Evolutionary conservation across 1,140 invertebrate species (phyloP).

Genomic region (Prorops nasuta): DNA sequence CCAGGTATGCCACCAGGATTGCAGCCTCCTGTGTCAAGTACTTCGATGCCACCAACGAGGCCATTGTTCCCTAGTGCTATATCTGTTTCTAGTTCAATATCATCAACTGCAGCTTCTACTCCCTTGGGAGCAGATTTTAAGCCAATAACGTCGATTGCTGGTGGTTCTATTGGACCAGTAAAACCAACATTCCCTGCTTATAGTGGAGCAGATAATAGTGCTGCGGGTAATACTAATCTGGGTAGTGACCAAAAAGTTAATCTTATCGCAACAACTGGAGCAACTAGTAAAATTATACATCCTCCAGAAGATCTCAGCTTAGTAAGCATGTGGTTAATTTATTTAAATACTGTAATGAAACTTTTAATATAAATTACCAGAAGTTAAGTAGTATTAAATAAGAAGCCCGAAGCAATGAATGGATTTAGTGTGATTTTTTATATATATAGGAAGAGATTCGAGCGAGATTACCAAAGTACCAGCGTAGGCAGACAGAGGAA

Average conservation of each 20-base stretch:
- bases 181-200: slow-evolving; percentile 82
- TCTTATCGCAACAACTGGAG: slow-evolving; percentile 75
- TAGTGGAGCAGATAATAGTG: slow-evolving; percentile 45
- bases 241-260: slow-evolving; percentile 65
- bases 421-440: background rate
- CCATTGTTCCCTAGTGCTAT: slow-evolving; percentile 77
- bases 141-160: slow-evolving; percentile 59
- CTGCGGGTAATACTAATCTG: slow-evolving; percentile 42
- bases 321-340: slow-evolving; percentile 52
- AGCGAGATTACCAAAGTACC: slow-evolving; percentile 75
- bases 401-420: background rate
- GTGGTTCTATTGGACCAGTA: slow-evolving; percentile 54
- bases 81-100: slow-evolving; percentile 62
- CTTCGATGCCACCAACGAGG: slow-evolving; percentile 61
- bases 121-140: slow-evolving; percentile 67
- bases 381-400: too few species aligned
- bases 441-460: slow-evolving; percentile 87
- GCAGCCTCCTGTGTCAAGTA: slow-evolving; percentile 57
- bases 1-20: slow-evolving; percentile 61
- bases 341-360: too few species aligned
- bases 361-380: too few species aligned
- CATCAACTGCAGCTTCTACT: slow-evolving; percentile 58
- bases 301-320: slow-evolving; percentile 90
- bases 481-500: slow-evolving; percentile 56
- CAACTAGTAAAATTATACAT: slow-evolving; percentile 89